A percentile compares a stretch with the other conserved stretches of the same genome.
phyloP scores from a whole-genome alignment of 1,140 invertebrate genomes.

The Zophobas atratus region DNA sequence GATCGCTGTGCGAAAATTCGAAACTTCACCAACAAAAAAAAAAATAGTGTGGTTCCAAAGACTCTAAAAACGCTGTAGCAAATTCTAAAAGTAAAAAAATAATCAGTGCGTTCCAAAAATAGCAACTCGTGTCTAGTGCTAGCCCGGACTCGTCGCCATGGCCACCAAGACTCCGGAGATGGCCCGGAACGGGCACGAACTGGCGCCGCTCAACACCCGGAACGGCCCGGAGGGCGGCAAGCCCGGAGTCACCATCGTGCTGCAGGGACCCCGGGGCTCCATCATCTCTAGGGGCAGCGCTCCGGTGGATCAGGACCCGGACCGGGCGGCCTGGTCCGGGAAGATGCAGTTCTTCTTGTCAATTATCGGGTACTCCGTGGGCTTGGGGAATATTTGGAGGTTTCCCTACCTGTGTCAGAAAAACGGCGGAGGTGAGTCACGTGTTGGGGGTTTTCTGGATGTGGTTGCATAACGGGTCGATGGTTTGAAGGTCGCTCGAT shows the following conservation, averaged over 20 bases:
- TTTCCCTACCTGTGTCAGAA: slow-evolving; percentile 96
- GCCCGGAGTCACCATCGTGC: slow-evolving; percentile 77
- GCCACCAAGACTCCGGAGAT: slow-evolving; percentile 69
- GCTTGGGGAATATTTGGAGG: slow-evolving; percentile 94
- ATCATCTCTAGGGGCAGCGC: slow-evolving; percentile 68
- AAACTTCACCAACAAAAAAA: too few relatives aligned
- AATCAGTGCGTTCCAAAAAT: background rate
- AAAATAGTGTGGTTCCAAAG: too few relatives aligned
- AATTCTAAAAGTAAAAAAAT: too few relatives aligned
- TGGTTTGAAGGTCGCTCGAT: too few relatives aligned
- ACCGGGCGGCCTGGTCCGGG: slow-evolving; percentile 84
- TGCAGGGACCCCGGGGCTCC: slow-evolving; percentile 71
- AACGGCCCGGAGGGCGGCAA: slow-evolving; percentile 68
- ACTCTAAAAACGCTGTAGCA: too few relatives aligned
- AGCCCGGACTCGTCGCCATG: slow-evolving; percentile 47
- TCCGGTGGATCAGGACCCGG: slow-evolving; percentile 69
- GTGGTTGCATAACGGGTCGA: too few relatives aligned
- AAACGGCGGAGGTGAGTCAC: slow-evolving; percentile 91
- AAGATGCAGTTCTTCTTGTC: slow-evolving; percentile 94
- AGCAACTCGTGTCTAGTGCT: slow-evolving; percentile 12
- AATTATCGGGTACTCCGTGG: slow-evolving; percentile 92
- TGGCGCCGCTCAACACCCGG: slow-evolving; percentile 81
- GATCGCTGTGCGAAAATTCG: too few relatives aligned
- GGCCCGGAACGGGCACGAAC: slow-evolving; percentile 80
- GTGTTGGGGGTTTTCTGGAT: background rate